Conservation (phyloP, 92 coral and sea anemone species). For the Anthopleura xanthogrammica region DNA sequence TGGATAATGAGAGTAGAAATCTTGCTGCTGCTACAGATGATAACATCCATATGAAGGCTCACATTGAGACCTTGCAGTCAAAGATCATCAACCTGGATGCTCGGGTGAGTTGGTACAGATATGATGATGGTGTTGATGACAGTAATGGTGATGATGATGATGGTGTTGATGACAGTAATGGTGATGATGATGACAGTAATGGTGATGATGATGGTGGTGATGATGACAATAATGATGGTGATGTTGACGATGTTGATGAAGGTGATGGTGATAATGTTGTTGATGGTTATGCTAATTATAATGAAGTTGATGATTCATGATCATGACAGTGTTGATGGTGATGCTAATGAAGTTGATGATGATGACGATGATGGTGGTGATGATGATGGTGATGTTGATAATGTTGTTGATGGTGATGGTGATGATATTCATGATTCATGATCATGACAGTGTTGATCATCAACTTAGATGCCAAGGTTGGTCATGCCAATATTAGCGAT, state of each 20-base stretch:
- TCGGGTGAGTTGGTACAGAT: slow-evolving; percentile 47
- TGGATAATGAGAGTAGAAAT: slow-evolving; percentile 85
- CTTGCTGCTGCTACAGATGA: slow-evolving; percentile 87
- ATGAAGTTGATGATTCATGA: neutral
- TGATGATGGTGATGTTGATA: neutral
- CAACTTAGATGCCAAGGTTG: no score
- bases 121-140: neutral
- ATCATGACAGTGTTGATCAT: no score
- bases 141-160: neutral
- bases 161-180: neutral
- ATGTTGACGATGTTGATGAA: no score
- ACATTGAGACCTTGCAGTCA: slow-evolving; percentile 78
- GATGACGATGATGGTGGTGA: neutral
- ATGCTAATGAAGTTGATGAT: neutral
- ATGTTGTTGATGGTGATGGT: neutral
- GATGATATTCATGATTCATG: no score
- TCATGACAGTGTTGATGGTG: neutral
- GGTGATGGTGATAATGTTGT: neutral
- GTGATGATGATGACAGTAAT: neutral
- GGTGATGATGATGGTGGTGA: neutral
- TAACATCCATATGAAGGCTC: slow-evolving; percentile 89
- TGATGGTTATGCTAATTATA: neutral
- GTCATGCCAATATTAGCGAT: no score
- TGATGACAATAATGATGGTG: neutral
- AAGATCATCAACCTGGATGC: slow-evolving; percentile 86